Evolutionary conservation across 2,888 invertebrate species (phyloP).

Genomic region (Limnephilus marmoratus): DNA sequence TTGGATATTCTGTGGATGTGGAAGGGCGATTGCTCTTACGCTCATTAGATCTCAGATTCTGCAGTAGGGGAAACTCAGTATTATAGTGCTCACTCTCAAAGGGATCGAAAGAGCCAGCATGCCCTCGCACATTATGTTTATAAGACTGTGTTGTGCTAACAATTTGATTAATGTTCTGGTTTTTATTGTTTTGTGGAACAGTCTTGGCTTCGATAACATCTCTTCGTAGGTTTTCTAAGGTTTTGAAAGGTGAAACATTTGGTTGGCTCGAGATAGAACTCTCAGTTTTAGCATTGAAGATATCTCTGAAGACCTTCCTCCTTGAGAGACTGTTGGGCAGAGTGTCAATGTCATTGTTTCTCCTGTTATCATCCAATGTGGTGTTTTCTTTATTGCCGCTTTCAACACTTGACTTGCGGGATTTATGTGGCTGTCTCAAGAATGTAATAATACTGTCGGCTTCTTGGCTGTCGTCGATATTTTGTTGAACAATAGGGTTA

Average conservation of each 20-base stretch:
- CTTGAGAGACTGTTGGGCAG: conserved; percentile 67
- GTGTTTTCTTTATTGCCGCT: conserved; percentile 41
- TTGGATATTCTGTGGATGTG: conserved; percentile 63
- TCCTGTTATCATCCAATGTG: conserved; percentile 63
- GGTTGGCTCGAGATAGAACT: conserved; percentile 70
- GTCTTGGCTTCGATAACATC: conserved; percentile 69
- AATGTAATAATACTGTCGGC: conserved; percentile 60
- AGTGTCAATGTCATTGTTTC: conserved; percentile 63
- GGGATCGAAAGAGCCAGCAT: conserved; percentile 54
- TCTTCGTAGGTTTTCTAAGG: conserved; percentile 74
- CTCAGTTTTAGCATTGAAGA: conserved; percentile 69
- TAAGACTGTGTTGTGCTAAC: conserved; percentile 51
- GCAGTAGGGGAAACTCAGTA: conserved; percentile 37
- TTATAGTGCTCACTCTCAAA: conserved; percentile 52
- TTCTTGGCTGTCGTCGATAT: conserved; percentile 58
- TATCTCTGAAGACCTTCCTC: conserved; percentile 70
- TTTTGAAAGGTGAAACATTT: conserved; percentile 76
- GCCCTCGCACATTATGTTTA: conserved; percentile 64
- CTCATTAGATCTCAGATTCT: conserved; percentile 31
- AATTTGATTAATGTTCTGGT: conserved; percentile 56
- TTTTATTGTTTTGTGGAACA: conserved; percentile 58
- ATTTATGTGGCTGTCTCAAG: conserved; percentile 60
- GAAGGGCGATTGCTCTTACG: conserved; percentile 52
- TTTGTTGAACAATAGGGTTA: conserved; percentile 13
- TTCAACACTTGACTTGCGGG: conserved; percentile 39